A percentile compares a stretch with the other conserved stretches of the same genome.
Evolutionary conservation across 2,797 vertebrate genomes (phyloP).

Genomic region (Pipistrellus pygmaeus): DNA sequence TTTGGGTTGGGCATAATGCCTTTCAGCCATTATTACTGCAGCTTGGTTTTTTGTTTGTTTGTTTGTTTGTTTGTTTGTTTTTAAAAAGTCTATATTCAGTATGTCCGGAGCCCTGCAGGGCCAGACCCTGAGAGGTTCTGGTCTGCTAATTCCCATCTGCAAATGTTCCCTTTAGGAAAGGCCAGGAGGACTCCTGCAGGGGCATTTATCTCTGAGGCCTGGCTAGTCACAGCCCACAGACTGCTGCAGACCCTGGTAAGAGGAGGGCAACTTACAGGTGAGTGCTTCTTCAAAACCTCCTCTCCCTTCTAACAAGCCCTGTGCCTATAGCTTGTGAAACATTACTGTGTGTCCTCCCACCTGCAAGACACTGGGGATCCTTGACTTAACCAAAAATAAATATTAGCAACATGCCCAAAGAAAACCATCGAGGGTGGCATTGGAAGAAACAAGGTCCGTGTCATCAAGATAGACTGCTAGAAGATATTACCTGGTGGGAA

Average conservation of each 20-base stretch:
- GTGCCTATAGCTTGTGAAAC: neutral
- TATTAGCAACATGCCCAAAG: neutral
- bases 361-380: neutral
- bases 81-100: neutral
- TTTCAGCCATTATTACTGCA: neutral
- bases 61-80: constrained; percentile 2
- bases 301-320: neutral
- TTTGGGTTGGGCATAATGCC: neutral
- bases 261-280: neutral
- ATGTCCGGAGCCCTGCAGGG: neutral
- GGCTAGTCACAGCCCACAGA: neutral
- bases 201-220: neutral
- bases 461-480: neutral
- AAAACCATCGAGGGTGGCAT: neutral
- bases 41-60: neutral
- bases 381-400: neutral
- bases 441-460: neutral
- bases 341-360: neutral
- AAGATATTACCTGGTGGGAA: neutral
- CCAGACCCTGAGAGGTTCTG: neutral
- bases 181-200: neutral
- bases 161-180: neutral
- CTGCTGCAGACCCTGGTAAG: neutral
- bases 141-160: neutral
- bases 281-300: neutral